phyloP scores from a whole-genome alignment of 2,797 vertebrate genomes.

The Nasua narica region DNA sequence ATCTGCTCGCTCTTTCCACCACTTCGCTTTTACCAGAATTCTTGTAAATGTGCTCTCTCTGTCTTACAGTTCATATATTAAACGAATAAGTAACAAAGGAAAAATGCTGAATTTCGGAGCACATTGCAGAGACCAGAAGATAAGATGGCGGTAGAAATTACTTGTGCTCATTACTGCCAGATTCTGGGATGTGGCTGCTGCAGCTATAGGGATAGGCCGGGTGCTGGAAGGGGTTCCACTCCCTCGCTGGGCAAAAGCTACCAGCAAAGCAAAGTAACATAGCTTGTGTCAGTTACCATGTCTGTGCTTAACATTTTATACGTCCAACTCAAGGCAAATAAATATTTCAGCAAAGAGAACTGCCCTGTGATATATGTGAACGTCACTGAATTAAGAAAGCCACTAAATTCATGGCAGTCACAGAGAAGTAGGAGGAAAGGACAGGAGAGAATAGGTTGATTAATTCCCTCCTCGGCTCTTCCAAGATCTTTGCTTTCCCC shows the following conservation, averaged over 20 bases:
- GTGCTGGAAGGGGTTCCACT: not conserved
- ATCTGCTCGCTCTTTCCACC: slow-evolving; percentile 25
- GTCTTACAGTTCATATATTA: slow-evolving; percentile 35
- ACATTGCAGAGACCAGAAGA: not conserved
- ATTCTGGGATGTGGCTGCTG: not conserved
- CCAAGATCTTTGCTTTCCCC: not conserved
- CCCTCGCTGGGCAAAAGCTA: not conserved
- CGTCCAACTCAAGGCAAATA: slow-evolving; percentile 50
- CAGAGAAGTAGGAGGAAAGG: slow-evolving; percentile 21
- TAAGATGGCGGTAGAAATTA: not conserved
- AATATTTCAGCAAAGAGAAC: slow-evolving; percentile 50
- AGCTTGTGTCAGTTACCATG: not conserved
- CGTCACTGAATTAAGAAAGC: slow-evolving; percentile 55
- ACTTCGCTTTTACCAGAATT: slow-evolving; percentile 34
- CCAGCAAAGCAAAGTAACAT: not conserved
- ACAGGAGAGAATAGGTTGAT: not conserved
- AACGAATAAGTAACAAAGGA: slow-evolving; percentile 2
- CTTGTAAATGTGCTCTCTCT: slow-evolving; percentile 21
- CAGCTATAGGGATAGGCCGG: accelerated
- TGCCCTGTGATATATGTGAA: slow-evolving; percentile 22
- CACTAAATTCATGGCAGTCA: slow-evolving; percentile 50
- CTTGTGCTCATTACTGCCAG: not conserved
- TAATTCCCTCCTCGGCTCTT: not conserved
- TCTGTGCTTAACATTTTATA: slow-evolving; percentile 38
- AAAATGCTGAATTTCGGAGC: not conserved